Evolutionary conservation across 2,888 invertebrate species (phyloP).

Genomic region (Silvanus unidentatus): DNA sequence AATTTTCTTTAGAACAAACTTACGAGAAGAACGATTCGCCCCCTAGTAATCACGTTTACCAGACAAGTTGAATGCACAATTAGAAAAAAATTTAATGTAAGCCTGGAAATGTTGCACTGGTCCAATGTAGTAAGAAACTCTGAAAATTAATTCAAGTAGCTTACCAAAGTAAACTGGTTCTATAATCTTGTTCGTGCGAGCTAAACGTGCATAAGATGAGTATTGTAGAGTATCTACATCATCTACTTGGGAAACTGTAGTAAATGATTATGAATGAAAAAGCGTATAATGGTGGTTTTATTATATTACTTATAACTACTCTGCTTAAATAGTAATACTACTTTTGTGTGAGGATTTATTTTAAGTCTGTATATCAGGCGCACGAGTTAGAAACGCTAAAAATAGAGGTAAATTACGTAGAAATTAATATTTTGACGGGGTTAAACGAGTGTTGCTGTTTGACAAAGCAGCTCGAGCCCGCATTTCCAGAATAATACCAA

Average conservation of each 20-base stretch:
- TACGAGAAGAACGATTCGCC: too few species aligned
- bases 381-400: too few species aligned
- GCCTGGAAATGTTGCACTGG: constrained; percentile 1
- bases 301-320: constrained; percentile 22
- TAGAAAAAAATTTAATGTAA: not conserved
- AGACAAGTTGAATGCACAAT: not conserved
- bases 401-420: too few species aligned
- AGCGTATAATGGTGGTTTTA: constrained; percentile 28
- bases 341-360: too few species aligned
- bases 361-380: too few species aligned
- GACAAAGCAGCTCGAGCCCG: too few species aligned
- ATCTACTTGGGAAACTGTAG: constrained; percentile 15
- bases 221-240: constrained; percentile 4
- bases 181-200: constrained; percentile 28
- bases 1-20: too few species aligned
- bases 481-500: too few species aligned
- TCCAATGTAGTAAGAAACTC: not conserved
- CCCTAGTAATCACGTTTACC: not conserved
- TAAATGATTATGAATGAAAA: constrained; percentile 30
- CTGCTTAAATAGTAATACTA: too few species aligned
- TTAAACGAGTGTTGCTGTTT: too few species aligned
- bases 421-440: too few species aligned
- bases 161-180: constrained; percentile 36
- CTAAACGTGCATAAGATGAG: constrained; percentile 14
- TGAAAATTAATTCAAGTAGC: constrained; percentile 36